Base-by-base conservation (phyloP, 30 jellyfish, hydroid and myxozoan genomes). In the Aurelia sp. region DNA sequence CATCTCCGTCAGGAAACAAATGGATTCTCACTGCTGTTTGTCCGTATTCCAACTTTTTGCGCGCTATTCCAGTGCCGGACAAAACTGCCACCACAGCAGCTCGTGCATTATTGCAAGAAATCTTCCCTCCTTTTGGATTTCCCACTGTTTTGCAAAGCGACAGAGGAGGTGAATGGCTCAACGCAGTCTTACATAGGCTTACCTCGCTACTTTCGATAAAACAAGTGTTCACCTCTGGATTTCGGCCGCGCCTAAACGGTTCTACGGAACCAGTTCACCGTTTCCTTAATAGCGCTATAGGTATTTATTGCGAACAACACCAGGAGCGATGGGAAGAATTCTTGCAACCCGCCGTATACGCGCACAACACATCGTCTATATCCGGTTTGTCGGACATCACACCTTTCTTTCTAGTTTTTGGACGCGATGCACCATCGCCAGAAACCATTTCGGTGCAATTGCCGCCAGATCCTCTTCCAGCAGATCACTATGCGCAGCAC, bases 241-340 rank as follows among this genome's bases (percentile, higher is more conserved):
- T 64, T 81, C 72, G 84, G 4, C 83, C 91, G 13, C 74, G 91
- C 84, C 27, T 81, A 47, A 67, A 81, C 30, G 91, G 83, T 31
- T 63, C 91, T 4, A 81, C 91, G 7, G 91, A 81, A 64, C 82
- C 75, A 38, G 84, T 81, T 15, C 91, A 81, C 48, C 74, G 91
- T 22, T 81, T 81, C 17, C 74, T 33, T 5, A 64, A 81, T 76
- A 57, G 76, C 74, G 82, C 91, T 31, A 81, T 81, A 4, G 84
- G 79, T 4, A 81, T 76, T 0, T 76, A 20, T 76, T 76, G 87
- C 18, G 87, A 76, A 59, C 74, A 10, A 2, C 11, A 55, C 50
- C 84, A 64, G 57, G 83, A 38, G 15, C 72, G 75, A 3, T 81
- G 91, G 91, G 83, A 81, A 81, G 84, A 68, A 41, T 48, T n/a